A percentile compares a stretch with the other conserved stretches of the same genome.
These are phyloP conservation scores for Lycophotia porphyrea DNA, from an alignment of 2,888 invertebrate species.

Conservation along the genomic window DNA sequence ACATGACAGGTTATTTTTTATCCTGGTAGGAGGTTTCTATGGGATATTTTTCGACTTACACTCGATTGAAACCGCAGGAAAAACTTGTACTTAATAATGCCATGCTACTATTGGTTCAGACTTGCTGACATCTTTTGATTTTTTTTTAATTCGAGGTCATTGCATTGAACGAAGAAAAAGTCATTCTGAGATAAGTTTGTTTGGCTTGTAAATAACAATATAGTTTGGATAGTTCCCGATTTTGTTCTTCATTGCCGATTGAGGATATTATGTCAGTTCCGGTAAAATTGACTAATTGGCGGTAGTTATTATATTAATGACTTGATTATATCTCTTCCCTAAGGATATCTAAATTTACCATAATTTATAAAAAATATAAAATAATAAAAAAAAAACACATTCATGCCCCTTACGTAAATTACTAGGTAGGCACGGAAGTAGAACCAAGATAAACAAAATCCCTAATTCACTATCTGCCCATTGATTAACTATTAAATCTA, in stretches of 20 bases:
- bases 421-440: not conserved
- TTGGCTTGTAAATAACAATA: constrained; percentile 12
- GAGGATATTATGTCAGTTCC: not conserved
- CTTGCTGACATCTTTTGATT: not conserved
- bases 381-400: not conserved
- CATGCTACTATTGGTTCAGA: not conserved
- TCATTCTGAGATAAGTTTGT: not conserved
- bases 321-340: not conserved
- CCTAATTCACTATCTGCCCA: constrained; percentile 22
- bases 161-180: constrained; percentile 3
- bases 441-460: constrained; percentile 9
- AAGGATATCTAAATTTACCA: not conserved
- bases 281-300: not conserved
- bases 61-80: not conserved
- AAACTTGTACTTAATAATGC: not conserved
- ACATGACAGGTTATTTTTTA: not conserved
- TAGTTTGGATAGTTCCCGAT: not conserved
- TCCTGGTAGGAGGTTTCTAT: not conserved
- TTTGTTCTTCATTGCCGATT: not conserved
- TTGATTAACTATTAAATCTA: constrained; percentile 20
- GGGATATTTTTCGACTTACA: not conserved
- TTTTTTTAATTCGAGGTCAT: constrained; percentile 30
- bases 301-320: constrained; percentile 3
- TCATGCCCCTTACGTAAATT: not conserved
- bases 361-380: not conserved